Conservation (phyloP, 2,797 vertebrate genomes). For the Periophthalmus magnuspinnatus region DNA sequence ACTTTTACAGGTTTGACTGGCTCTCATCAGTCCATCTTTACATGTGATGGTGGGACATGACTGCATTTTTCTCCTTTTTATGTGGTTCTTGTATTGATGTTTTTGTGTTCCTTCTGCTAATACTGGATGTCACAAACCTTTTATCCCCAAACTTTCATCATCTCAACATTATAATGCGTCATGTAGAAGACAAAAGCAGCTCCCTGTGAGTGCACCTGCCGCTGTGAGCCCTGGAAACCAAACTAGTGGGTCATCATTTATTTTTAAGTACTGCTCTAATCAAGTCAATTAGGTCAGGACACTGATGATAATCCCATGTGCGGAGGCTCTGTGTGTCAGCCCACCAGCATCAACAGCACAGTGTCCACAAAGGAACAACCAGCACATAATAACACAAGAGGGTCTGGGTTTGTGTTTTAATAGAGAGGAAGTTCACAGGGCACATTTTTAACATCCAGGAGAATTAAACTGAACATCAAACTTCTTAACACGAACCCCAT, state of each 20-base stretch:
- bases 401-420: too few species aligned
- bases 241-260: constrained; percentile 72
- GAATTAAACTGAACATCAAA: neutral
- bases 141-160: neutral
- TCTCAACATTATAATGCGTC: neutral
- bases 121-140: neutral
- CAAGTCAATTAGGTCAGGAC: constrained; percentile 77
- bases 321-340: constrained; percentile 48
- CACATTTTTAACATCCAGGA: too few species aligned
- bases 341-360: constrained; percentile 49
- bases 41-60: too few species aligned
- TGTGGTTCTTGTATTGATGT: neutral
- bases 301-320: constrained; percentile 64
- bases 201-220: constrained; percentile 25
- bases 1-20: too few species aligned
- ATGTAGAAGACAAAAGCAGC: constrained; percentile 13
- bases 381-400: neutral
- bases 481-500: neutral
- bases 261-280: constrained; percentile 78
- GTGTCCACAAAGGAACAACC: constrained; percentile 12
- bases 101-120: neutral
- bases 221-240: constrained; percentile 54
- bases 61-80: too few species aligned
- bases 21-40: too few species aligned
- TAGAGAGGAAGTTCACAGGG: too few species aligned